Evolutionary conservation across 35 echinoderm and acorn worm genomes (phyloP), one percentile per base, ranked within the genome.

Genomic region (Holothuria glaberrima): DNA sequence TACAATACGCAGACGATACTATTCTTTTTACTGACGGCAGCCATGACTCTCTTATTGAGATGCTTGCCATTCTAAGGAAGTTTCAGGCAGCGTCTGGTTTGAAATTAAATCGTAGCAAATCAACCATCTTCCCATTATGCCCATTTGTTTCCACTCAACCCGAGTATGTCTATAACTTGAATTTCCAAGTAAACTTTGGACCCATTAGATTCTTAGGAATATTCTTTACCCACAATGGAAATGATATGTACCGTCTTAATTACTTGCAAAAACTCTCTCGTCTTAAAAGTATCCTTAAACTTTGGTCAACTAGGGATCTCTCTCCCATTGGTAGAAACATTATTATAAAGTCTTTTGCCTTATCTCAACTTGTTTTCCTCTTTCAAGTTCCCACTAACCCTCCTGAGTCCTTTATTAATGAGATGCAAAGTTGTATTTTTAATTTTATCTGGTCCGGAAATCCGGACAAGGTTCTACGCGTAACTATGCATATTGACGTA

Each of bases 1-100:
- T 68, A 33, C 48, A 83, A 13, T 83, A 87, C 62, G 83, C 91
- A 1, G 91, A 92, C 71, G 91, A 92, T 27, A 92, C 90, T 9
- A 27, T 46, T 35, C 58, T 92, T 52, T 87, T 48, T 58, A 87
- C 70, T 28, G 52, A 92, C 28, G 82, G 48, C 71, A 63, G 48
- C 19, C 41, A 25, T 27, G 36, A 7, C 7, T 41, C 36, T 7
- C 36, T 41, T 41, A 4, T 41, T 4, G 36, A 41, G 7, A 41
- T 41, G 36, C 36, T 41, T 7, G 36, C 36, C 36, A 41, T 41
- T 4, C 36, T 41, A 41, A 41, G 36, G 7, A 41, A 7, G 36
- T 41, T 41, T 75, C 71, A 75, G 19, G 7, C 33, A 30, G 71
- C 71, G 24, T 75, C 71, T 75, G 71, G 71, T 33, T n/a, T 75